Evolutionary conservation across 1,140 invertebrate species (phyloP).

Genomic region (Armadillidium nasatum): DNA sequence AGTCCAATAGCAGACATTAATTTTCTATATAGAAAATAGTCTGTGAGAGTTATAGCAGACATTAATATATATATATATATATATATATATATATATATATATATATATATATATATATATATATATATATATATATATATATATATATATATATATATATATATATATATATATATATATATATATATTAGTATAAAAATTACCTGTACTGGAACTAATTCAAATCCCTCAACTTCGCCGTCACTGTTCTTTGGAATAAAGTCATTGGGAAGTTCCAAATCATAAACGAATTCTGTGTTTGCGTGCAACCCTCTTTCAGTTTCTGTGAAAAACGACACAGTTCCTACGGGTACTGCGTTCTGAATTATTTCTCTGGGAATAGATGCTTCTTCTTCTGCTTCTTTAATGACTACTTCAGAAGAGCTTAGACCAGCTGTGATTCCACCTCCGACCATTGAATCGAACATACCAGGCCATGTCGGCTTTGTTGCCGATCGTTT

Average conservation of each 20-base stretch:
- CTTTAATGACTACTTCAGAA: constrained; percentile 74
- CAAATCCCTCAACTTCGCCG: constrained; percentile 16
- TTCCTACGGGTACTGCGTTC: constrained; percentile 71
- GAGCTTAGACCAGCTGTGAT: constrained; percentile 80
- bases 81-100: constrained; percentile 18
- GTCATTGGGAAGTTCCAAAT: constrained; percentile 15
- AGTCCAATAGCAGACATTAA: too few relatives aligned
- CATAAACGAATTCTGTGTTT: constrained; percentile 20
- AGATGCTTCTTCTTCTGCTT: constrained; percentile 89
- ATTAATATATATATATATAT: constrained; percentile 6
- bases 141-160: constrained; percentile 19
- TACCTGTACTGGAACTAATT: constrained; percentile 13
- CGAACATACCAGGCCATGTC: constrained; percentile 91
- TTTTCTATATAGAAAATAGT: too few relatives aligned
- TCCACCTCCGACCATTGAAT: constrained; percentile 85
- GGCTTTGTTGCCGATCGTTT: constrained; percentile 83
- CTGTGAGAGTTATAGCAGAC: too few relatives aligned
- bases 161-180: constrained; percentile 19
- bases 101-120: constrained; percentile 19
- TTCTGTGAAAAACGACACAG: constrained; percentile 61
- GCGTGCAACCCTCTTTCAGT: constrained; percentile 19
- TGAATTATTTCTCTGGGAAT: constrained; percentile 67
- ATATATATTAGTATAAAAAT: too few relatives aligned
- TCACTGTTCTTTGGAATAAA: constrained; percentile 23
- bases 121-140: constrained; percentile 10